These are phyloP conservation scores for Asobara japonica DNA, from an alignment of 1,140 invertebrate species.

Conservation along the genomic window DNA sequence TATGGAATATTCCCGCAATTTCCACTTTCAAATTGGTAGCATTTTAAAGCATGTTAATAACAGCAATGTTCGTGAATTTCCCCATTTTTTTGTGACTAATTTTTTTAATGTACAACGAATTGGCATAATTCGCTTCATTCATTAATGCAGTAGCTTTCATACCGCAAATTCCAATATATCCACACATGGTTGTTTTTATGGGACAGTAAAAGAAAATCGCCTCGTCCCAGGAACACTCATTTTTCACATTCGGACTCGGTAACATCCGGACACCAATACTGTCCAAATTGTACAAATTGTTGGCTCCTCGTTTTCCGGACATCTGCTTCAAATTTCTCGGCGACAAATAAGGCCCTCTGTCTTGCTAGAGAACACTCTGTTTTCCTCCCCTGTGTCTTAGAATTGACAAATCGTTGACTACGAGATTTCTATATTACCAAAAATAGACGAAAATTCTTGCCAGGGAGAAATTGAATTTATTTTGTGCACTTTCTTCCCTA, in stretches of 20 bases:
- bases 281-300: conserved; percentile 32
- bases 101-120: no score
- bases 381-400: background rate
- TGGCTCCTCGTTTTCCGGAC: conserved; percentile 20
- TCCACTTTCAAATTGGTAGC: no score
- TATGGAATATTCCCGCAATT: no score
- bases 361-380: background rate
- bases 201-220: background rate
- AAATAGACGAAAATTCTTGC: background rate
- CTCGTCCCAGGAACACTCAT: background rate
- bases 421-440: background rate
- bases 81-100: no score
- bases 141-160: no score
- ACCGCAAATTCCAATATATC: background rate
- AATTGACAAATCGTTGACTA: background rate
- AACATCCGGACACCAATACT: conserved; percentile 23
- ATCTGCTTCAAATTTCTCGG: conserved; percentile 36
- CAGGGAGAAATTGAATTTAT: no score
- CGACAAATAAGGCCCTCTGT: conserved; percentile 1
- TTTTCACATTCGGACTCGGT: background rate
- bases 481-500: background rate
- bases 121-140: no score
- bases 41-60: no score
- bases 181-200: background rate
- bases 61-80: background rate